Evolutionary conservation across 2,113 vertebrate species (phyloP).

Genomic region (Dicerorhinus sumatrensis): DNA sequence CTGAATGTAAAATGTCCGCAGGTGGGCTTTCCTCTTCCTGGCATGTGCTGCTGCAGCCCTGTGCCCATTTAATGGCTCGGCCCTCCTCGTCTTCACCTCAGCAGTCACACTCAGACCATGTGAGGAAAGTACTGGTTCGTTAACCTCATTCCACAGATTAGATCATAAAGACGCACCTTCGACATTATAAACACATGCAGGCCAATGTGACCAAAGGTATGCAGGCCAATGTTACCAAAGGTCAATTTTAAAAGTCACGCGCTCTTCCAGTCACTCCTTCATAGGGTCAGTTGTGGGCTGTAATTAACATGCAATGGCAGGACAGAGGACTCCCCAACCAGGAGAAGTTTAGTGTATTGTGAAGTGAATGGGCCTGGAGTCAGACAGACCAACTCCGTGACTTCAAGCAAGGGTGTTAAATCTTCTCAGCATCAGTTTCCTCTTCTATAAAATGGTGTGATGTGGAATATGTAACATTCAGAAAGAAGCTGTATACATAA

Average conservation of each 20-base stretch:
- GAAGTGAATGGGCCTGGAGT: background rate
- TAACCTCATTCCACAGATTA: conserved; percentile 25
- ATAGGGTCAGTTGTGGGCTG: background rate
- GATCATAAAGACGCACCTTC: conserved; percentile 27
- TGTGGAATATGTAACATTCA: background rate
- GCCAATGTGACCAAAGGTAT: background rate
- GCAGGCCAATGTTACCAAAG: background rate
- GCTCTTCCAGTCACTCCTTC: background rate
- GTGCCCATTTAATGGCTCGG: background rate
- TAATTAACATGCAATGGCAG: background rate
- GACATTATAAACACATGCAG: background rate
- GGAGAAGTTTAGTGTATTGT: background rate
- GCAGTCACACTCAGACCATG: background rate
- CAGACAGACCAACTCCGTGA: background rate
- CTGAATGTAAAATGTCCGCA: background rate
- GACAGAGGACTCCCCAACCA: background rate
- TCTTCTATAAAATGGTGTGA: background rate
- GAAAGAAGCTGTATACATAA: background rate
- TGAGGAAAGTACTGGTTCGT: background rate
- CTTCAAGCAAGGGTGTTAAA: background rate
- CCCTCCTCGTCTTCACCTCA: background rate
- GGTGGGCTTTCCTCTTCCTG: background rate
- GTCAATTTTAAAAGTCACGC: conserved; percentile 18
- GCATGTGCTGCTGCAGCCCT: background rate
- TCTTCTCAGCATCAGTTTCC: background rate